Percentiles rank a stretch among this genome's conserved stretches.
phyloP scores from a whole-genome alignment of 2,888 invertebrate species.

The Melanophora roralis region DNA sequence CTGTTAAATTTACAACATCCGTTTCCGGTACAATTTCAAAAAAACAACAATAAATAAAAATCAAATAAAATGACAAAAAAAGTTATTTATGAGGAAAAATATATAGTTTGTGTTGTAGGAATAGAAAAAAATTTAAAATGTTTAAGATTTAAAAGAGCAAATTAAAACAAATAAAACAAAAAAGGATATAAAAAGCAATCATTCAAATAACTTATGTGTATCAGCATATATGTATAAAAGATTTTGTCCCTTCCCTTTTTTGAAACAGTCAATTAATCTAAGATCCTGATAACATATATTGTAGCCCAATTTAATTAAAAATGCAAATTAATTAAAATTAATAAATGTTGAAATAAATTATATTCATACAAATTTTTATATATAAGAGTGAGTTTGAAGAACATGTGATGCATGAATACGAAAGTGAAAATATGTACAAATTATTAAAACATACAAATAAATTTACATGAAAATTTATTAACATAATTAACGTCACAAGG shows the following conservation, averaged over 20 bases:
- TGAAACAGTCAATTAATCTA: not conserved
- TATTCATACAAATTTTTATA: not conserved
- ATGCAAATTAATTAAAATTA: not conserved
- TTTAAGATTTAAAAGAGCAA: too few species aligned
- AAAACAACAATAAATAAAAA: too few species aligned
- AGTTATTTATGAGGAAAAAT: too few species aligned
- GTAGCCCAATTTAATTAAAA: not conserved
- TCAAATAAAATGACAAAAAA: too few species aligned
- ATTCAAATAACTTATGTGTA: too few species aligned
- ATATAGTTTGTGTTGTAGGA: too few species aligned
- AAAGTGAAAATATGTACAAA: not conserved
- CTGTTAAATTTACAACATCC: slow-evolving; percentile 24
- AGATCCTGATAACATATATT: not conserved
- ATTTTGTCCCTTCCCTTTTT: too few species aligned
- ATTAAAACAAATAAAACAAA: not conserved
- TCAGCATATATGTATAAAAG: too few species aligned
- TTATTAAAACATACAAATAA: not conserved
- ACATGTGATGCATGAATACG: too few species aligned
- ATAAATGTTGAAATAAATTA: not conserved
- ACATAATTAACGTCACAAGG: not conserved
- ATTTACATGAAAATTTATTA: not conserved
- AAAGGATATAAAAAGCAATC: too few species aligned
- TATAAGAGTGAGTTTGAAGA: too few species aligned
- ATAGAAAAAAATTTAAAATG: too few species aligned
- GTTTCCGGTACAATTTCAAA: slow-evolving; percentile 5